These are phyloP conservation scores for Eulemur rufifrons DNA, from an alignment of 2,113 vertebrate species.

Conservation along the genomic window DNA sequence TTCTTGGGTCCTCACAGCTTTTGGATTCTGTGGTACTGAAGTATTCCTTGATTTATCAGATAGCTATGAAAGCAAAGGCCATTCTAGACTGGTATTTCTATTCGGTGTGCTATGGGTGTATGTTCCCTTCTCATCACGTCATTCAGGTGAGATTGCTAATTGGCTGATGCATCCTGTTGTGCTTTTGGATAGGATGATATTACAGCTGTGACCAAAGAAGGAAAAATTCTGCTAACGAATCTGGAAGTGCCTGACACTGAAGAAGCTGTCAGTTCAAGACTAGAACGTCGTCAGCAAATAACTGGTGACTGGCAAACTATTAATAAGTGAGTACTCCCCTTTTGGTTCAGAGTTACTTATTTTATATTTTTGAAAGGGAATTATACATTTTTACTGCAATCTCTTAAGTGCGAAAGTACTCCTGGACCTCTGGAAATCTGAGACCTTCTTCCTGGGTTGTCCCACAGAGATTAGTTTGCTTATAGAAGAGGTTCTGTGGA, in stretches of 20 bases:
- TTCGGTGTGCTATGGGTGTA: neutral
- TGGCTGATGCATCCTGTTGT: neutral
- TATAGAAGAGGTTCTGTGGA: neutral
- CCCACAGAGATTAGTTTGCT: neutral
- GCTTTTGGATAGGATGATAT: constrained; percentile 89
- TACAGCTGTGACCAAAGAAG: constrained; percentile 93
- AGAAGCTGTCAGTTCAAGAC: constrained; percentile 69
- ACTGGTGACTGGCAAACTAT: constrained; percentile 94
- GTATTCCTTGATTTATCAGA: neutral
- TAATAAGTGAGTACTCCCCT: constrained; percentile 87
- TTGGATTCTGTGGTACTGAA: neutral
- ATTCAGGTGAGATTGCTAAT: neutral
- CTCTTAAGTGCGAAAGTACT: neutral
- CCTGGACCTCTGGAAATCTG: neutral
- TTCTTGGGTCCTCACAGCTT: neutral
- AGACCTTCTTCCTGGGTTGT: neutral
- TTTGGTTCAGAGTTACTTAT: neutral
- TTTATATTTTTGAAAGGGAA: neutral
- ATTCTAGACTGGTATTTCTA: neutral
- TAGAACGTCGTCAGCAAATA: constrained; percentile 85
- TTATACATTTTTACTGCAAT: neutral
- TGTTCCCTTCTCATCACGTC: neutral
- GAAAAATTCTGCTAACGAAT: constrained; percentile 90
- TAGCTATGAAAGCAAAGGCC: neutral
- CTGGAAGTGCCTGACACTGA: constrained; percentile 86